Base-by-base conservation (phyloP, 30 jellyfish, hydroid and myxozoan species). In the Aurelia coerulea region DNA sequence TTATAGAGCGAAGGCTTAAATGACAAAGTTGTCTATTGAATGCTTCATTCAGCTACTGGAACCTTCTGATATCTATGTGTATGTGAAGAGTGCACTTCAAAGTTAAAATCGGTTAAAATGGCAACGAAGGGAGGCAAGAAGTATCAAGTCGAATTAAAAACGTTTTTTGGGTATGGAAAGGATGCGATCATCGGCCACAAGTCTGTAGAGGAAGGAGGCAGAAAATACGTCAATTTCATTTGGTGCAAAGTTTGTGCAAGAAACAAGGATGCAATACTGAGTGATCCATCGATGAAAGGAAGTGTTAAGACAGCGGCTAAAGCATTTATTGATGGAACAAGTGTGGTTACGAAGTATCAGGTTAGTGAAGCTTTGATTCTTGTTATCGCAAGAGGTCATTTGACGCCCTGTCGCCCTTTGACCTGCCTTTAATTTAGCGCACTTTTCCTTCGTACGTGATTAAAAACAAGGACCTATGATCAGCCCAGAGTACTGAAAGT, bases 211-310 rank as follows among this genome's bases (percentile, higher is more conserved):
- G 71, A 51, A 14, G 50, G 31, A 6, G 71, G 50, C 8, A 6
- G 71, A 8, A 73, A 33, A 31, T 73, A 7, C 15, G 84, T 73
- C 12, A 73, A 73, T 16, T 73, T 73, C 39, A 53, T 73, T 50
- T 73, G 84, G 84, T 73, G 73, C 31, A 73, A 73, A 35, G 71
- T 59, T 15, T 73, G 84, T 50, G 84, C 84, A 18, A 39, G 39
- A 14, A 39, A 73, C 52, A 73, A 73, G 31, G 84, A 73, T 6
- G 34, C 46, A 7, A 46, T 39, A 49, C 14, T 42, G 5, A 14
- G 14, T 14, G 18, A 73, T 17, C 84, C 84, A 15, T 10, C 39
- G 5, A 8, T 50, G 51, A 46, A 51, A 32, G 84, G 84, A n/a
- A 46, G 51, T 10, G 31, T 2, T 15, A 73, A 73, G 70, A 53